A percentile compares a stretch with the other conserved stretches of the same genome.
phyloP scores from a whole-genome alignment of 2,113 vertebrate species.

The Brachyistius frenatus region DNA sequence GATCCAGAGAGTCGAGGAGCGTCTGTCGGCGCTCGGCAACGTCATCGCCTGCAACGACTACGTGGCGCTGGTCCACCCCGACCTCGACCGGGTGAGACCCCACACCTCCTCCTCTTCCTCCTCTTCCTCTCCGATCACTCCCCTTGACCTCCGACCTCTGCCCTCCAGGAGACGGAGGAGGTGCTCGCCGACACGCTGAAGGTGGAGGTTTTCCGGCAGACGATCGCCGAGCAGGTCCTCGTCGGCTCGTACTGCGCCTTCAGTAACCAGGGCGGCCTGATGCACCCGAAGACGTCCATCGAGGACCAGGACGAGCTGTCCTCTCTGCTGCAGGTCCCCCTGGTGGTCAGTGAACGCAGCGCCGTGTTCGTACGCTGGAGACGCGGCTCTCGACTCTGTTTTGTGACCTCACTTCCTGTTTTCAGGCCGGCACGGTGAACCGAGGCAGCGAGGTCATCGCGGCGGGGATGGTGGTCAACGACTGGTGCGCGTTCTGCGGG shows the following conservation, averaged over 20 bases:
- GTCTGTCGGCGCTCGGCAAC: conserved; percentile 95
- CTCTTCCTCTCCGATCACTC: too few species aligned
- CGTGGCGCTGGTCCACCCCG: conserved; percentile 95
- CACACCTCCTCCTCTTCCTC: background rate
- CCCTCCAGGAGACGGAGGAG: conserved; percentile 94
- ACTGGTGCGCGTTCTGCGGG: conserved; percentile 98
- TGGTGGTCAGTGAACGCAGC: conserved; percentile 89
- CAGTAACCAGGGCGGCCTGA: conserved; percentile 96
- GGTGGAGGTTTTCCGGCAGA: conserved; percentile 98
- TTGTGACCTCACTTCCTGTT: conserved; percentile 4
- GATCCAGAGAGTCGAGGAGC: conserved; percentile 94
- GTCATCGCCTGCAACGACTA: conserved; percentile 97
- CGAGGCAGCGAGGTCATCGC: conserved; percentile 97
- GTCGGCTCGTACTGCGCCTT: conserved; percentile 97
- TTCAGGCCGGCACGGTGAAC: conserved; percentile 95
- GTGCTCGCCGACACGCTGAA: conserved; percentile 95
- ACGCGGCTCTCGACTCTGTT: rapidly evolving
- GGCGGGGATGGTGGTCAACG: conserved; percentile 96
- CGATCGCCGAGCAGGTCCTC: conserved; percentile 94
- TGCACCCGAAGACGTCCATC: conserved; percentile 95
- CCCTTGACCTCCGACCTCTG: too few species aligned
- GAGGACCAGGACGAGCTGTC: conserved; percentile 98
- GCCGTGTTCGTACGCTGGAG: too few species aligned
- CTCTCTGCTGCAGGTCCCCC: conserved; percentile 94
- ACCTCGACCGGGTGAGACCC: conserved; percentile 91